phyloP scores from a whole-genome alignment of 1,140 invertebrate species.

The Uloborus diversus region DNA sequence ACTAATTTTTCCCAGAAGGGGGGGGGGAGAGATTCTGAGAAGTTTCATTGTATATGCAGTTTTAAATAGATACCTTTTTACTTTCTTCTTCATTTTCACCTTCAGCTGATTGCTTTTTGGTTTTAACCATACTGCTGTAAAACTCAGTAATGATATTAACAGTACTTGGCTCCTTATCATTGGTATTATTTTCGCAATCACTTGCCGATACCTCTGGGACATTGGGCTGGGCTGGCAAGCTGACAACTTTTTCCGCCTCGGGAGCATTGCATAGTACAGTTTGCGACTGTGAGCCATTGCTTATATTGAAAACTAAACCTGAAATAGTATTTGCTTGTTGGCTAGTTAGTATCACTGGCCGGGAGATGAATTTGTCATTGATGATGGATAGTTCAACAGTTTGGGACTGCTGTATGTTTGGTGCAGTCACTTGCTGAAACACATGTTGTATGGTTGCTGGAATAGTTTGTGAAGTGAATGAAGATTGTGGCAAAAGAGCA shows the following conservation, averaged over 20 bases:
- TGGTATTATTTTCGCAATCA: constrained; percentile 34
- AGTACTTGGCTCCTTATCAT: constrained; percentile 45
- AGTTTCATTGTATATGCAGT: too few species aligned
- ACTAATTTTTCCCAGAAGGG: too few species aligned
- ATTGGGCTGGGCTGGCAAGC: too few species aligned
- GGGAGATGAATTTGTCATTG: constrained; percentile 38
- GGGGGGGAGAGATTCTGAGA: too few species aligned
- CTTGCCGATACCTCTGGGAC: too few species aligned
- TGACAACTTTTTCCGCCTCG: constrained; percentile 15
- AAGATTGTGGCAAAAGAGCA: neutral
- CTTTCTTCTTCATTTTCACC: constrained; percentile 36
- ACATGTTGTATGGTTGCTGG: constrained; percentile 21
- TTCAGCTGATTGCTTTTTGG: constrained; percentile 20
- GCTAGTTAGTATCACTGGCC: constrained; percentile 32
- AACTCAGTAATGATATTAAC: constrained; percentile 52
- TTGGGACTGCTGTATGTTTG: constrained; percentile 10
- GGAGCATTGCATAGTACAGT: constrained; percentile 13
- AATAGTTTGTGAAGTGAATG: constrained; percentile 1
- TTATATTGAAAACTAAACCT: constrained; percentile 26
- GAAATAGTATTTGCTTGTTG: constrained; percentile 9
- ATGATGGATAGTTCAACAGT: constrained; percentile 42
- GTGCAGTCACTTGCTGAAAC: constrained; percentile 13
- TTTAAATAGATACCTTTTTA: constrained; percentile 54
- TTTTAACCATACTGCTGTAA: constrained; percentile 48
- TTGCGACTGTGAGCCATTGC: constrained; percentile 10